Percentiles rank a stretch among this genome's conserved stretches.
phyloP scores from a whole-genome alignment of 64 coral and sea anemone species.

The Montipora efflorescens region DNA sequence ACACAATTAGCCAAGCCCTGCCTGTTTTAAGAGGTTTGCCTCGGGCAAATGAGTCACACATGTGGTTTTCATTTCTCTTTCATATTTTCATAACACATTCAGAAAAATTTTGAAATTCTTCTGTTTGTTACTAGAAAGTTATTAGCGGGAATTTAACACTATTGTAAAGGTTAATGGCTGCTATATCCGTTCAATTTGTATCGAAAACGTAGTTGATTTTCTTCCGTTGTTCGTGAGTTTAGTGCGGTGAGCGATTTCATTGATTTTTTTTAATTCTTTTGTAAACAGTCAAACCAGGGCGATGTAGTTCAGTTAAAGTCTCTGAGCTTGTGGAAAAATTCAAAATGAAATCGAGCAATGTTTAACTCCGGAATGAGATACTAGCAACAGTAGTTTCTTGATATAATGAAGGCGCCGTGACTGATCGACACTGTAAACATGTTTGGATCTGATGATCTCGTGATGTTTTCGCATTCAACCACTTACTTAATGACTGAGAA shows the following conservation, averaged over 20 bases:
- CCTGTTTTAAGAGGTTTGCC: background rate
- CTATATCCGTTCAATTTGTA: slow-evolving; percentile 1
- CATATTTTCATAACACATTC: slow-evolving; percentile 37
- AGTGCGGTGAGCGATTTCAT: background rate
- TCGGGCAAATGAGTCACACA: background rate
- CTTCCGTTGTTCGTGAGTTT: background rate
- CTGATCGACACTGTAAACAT: too few species aligned
- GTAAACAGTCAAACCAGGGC: background rate
- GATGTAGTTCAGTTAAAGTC: background rate
- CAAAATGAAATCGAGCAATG: too few species aligned
- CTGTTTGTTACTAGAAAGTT: slow-evolving; percentile 30
- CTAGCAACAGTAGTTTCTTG: too few species aligned
- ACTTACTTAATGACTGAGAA: background rate
- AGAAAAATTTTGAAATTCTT: slow-evolving; percentile 6
- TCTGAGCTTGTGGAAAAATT: background rate
- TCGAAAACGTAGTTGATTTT: too few species aligned
- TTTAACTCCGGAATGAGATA: too few species aligned
- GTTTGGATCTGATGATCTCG: background rate
- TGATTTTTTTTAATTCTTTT: background rate
- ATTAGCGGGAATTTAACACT: slow-evolving; percentile 44
- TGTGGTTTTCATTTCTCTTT: slow-evolving; percentile 29
- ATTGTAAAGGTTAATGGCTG: slow-evolving; percentile 16
- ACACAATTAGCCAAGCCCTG: background rate
- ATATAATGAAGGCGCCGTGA: background rate
- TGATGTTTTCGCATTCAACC: slow-evolving; percentile 6